Base-by-base conservation (phyloP, 2,888 invertebrate genomes). In the Leptinotarsa rubiginosa region DNA sequence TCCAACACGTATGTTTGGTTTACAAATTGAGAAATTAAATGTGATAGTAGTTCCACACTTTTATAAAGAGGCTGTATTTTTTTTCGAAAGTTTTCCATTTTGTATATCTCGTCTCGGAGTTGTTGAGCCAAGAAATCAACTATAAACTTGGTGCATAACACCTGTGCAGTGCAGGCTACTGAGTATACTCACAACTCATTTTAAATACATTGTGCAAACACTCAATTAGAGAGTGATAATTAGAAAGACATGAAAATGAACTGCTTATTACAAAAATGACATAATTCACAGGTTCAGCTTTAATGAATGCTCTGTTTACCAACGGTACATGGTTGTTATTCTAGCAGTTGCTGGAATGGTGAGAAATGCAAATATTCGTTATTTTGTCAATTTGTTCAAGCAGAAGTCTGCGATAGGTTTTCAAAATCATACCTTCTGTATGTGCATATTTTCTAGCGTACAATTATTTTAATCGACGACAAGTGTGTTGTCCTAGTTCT, bases 321-420 rank as follows among this genome's bases (percentile, higher is more conserved):
- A 50, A 68, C 47, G 47, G 25, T 41, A 13, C 56, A 56, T 22
- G 54, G 68, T 65, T 65, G 65, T 65, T 65, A 70, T 70, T 47
- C 41, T 22, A 64, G 41, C 65, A 62, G 66, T 65, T 47, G 47
- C 56, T 70, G n/a, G 25, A 64, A 52, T 52, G 62, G 68, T 74
- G 74, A 68, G 74, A 74, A 74, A 49, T 22, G 74, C 74, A 74
- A 74, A 65, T 47, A 52, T 78, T 76, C 64, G 25, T 56, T 22
- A 69, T 56, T 69, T 22, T 5, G n/a, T 56, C 47, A 31, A 50
- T 67, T 49, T 67, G 20, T 49, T 22, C 25, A 20, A 41, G n/a
- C 18, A n/a, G 65, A 13, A 56, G 22, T 56, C 18, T 15, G 15
- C 56, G 56, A n/a, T 7, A n/a, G 31, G 4, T 62, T 62, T 62